Evolutionary conservation across 2,113 vertebrate genomes (phyloP).

Genomic region (Chlorocebus sabaeus): DNA sequence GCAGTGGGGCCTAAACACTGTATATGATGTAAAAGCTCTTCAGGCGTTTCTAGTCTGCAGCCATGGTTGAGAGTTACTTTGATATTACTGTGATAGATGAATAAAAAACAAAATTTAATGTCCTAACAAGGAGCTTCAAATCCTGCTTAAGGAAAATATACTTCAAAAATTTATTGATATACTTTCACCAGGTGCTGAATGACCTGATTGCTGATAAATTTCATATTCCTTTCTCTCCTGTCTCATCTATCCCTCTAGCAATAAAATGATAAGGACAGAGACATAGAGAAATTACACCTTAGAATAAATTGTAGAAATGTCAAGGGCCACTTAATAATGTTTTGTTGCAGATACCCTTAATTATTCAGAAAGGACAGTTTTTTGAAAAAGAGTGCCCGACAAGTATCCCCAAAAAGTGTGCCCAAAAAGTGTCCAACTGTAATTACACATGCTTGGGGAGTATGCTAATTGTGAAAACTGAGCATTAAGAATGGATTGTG

Average conservation of each 20-base stretch:
- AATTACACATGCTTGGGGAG: background rate
- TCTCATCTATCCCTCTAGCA: background rate
- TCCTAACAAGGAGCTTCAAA: background rate
- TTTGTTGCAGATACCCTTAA: slow-evolving; percentile 25
- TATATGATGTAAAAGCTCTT: background rate
- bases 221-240: background rate
- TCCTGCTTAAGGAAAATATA: background rate
- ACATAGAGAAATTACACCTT: background rate
- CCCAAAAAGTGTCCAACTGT: background rate
- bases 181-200: background rate
- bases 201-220: background rate
- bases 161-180: background rate
- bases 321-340: background rate
- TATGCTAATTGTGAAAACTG: slow-evolving; percentile 27
- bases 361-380: slow-evolving; percentile 8
- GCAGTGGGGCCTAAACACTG: background rate
- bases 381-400: background rate
- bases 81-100: background rate
- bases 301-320: background rate
- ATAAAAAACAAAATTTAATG: background rate
- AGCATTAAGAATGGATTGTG: background rate
- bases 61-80: background rate
- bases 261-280: background rate
- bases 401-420: background rate
- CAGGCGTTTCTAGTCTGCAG: background rate